Percentiles rank a stretch among this genome's conserved stretches.
phyloP scores from a whole-genome alignment of 2,113 vertebrate genomes.

The Nerophis ophidion region DNA sequence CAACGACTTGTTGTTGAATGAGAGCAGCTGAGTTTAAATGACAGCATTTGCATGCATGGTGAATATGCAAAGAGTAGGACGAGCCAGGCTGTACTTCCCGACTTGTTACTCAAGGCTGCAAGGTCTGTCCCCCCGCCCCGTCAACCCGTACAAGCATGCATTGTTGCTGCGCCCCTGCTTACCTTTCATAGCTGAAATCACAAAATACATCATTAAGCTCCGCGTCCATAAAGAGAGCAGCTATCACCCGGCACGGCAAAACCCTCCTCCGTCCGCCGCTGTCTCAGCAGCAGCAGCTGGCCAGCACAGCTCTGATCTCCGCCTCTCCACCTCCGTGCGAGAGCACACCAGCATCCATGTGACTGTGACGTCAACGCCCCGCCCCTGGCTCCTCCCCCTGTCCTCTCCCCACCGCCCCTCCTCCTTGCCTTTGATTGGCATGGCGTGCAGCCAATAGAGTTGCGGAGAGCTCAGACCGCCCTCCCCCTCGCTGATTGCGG shows the following conservation, averaged over 20 bases:
- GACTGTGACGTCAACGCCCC: slow-evolving; percentile 83
- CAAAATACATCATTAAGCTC: slow-evolving; percentile 95
- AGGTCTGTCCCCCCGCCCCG: slow-evolving; percentile 20
- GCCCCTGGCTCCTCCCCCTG: slow-evolving; percentile 65
- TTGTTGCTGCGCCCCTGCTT: slow-evolving; percentile 50
- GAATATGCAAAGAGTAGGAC: slow-evolving; percentile 66
- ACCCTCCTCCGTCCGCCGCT: slow-evolving; percentile 71
- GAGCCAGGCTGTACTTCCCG: slow-evolving; percentile 57
- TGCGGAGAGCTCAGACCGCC: slow-evolving; percentile 62
- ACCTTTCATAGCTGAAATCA: slow-evolving; percentile 99
- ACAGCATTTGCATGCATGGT: slow-evolving; percentile 37
- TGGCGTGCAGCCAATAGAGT: slow-evolving; percentile 66
- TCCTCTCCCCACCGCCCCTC: slow-evolving; percentile 62
- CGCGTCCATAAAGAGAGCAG: slow-evolving; percentile 76
- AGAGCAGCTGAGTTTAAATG: neutral
- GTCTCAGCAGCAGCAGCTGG: slow-evolving; percentile 82
- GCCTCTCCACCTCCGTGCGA: slow-evolving; percentile 82
- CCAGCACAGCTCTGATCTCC: slow-evolving; percentile 73
- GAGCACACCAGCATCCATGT: slow-evolving; percentile 93
- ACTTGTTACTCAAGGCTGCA: slow-evolving; percentile 66
- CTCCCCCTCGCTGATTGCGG: slow-evolving; percentile 68
- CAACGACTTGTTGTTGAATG: neutral
- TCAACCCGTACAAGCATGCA: slow-evolving; percentile 46
- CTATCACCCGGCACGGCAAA: slow-evolving; percentile 73
- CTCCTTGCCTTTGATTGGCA: slow-evolving; percentile 76